Evolutionary conservation across 1,140 invertebrate genomes (phyloP).

Genomic region (Bombus impatiens): DNA sequence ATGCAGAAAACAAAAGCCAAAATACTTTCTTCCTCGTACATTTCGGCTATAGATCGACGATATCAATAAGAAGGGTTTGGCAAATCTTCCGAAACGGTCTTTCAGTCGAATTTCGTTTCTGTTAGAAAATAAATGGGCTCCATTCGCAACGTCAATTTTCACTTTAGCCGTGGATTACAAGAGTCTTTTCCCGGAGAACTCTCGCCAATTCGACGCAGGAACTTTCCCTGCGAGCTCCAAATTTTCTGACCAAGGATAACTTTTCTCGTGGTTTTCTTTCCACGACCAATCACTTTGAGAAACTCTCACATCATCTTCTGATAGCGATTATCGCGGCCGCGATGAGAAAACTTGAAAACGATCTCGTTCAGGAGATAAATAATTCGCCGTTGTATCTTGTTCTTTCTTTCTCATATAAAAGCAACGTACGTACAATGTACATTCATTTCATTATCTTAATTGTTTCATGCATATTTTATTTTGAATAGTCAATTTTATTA

Average conservation of each 20-base stretch:
- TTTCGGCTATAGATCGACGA: not conserved
- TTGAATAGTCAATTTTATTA: not conserved
- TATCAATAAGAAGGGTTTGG: not conserved
- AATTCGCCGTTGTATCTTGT: not conserved
- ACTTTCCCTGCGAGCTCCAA: constrained; percentile 4
- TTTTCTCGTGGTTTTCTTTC: not conserved
- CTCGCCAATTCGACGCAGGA: constrained; percentile 19
- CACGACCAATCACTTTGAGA: constrained; percentile 19
- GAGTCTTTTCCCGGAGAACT: constrained; percentile 22
- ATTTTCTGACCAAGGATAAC: constrained; percentile 21
- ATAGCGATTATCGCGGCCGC: constrained; percentile 16
- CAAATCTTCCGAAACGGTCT: constrained; percentile 33
- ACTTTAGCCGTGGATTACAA: constrained; percentile 56
- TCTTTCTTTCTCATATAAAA: not conserved
- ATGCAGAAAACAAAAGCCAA: not conserved
- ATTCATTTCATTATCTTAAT: not conserved
- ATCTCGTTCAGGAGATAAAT: not conserved
- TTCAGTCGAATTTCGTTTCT: constrained; percentile 28
- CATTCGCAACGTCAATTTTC: constrained; percentile 53
- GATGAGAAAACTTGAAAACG: not conserved
- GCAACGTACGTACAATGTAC: no score
- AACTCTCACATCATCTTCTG: constrained; percentile 2
- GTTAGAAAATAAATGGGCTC: constrained; percentile 27
- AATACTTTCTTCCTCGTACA: not conserved
- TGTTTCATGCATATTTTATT: not conserved